A percentile compares a stretch with the other conserved stretches of the same genome.
Evolutionary conservation across 2,113 vertebrate genomes (phyloP).

Genomic region (Thamnophis sirtalis): DNA sequence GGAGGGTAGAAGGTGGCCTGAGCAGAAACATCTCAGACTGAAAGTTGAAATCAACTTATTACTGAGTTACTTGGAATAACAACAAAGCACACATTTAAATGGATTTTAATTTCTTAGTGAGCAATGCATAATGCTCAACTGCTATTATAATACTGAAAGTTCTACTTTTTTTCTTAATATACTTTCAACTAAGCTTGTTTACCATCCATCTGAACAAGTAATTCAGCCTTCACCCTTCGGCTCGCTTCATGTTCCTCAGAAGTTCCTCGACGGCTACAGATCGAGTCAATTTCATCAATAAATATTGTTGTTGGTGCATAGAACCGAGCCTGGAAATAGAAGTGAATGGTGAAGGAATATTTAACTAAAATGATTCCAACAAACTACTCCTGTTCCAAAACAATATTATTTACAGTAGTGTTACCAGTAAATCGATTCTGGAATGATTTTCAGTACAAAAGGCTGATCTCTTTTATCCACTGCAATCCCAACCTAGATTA

Average conservation of each 20-base stretch:
- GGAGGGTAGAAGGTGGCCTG: not conserved
- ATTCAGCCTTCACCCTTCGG: constrained; percentile 91
- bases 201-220: constrained; percentile 98
- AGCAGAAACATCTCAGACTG: not conserved
- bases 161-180: not conserved
- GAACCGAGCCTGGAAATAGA: constrained; percentile 83
- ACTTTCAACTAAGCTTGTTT: constrained; percentile 38
- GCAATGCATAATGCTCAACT: not conserved
- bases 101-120: not conserved
- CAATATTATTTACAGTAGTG: not conserved
- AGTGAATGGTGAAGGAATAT: constrained; percentile 31
- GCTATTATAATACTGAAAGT: not conserved
- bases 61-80: not conserved
- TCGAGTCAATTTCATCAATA: constrained; percentile 98
- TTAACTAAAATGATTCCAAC: not conserved
- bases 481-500: not conserved
- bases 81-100: not conserved
- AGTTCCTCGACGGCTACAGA: constrained; percentile 94
- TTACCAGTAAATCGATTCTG: not conserved
- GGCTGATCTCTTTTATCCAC: not conserved
- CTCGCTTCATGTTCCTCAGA: constrained; percentile 97
- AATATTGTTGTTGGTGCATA: constrained; percentile 98
- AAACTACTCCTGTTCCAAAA: not conserved
- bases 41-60: not conserved
- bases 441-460: not conserved